Evolutionary conservation across 2,888 invertebrate genomes (phyloP).

Genomic region (Netelia melanura): DNA sequence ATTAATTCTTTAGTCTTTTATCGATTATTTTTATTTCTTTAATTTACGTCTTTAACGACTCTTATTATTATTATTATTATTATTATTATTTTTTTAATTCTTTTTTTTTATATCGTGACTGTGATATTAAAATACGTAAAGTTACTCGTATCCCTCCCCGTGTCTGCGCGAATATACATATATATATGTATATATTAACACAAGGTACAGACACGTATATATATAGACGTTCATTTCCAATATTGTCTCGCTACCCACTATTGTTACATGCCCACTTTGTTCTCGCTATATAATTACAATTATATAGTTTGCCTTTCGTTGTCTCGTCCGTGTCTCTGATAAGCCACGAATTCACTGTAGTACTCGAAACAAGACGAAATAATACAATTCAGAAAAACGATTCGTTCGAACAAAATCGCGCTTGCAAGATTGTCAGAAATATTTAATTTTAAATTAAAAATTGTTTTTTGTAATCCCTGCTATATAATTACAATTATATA

Average conservation of each 20-base stretch:
- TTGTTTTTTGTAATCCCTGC: not conserved
- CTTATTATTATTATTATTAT: not conserved
- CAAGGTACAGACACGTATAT: not conserved
- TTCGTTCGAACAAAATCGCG: too few species aligned
- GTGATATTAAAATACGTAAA: constrained; percentile 72
- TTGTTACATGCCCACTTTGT: not conserved
- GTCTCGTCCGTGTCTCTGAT: not conserved
- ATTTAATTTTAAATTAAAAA: too few species aligned
- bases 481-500: not conserved
- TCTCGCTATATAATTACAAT: not conserved
- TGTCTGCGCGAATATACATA: constrained; percentile 7
- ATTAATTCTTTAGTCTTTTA: constrained; percentile 36
- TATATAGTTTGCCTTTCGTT: not conserved
- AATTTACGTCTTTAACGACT: constrained; percentile 14
- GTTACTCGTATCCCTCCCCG: constrained; percentile 11
- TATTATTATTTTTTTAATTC: not conserved
- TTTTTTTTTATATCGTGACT: constrained; percentile 69
- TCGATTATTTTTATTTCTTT: constrained; percentile 19
- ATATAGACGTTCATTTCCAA: not conserved
- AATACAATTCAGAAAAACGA: not conserved
- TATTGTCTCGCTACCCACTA: not conserved
- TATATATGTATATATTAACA: constrained; percentile 4
- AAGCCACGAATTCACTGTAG: not conserved
- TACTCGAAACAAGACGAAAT: not conserved
- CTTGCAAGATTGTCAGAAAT: too few species aligned